Percentiles rank a stretch among this genome's conserved stretches.
Conservation (phyloP, 2,113 vertebrate species). For the Zosterops borbonicus region DNA sequence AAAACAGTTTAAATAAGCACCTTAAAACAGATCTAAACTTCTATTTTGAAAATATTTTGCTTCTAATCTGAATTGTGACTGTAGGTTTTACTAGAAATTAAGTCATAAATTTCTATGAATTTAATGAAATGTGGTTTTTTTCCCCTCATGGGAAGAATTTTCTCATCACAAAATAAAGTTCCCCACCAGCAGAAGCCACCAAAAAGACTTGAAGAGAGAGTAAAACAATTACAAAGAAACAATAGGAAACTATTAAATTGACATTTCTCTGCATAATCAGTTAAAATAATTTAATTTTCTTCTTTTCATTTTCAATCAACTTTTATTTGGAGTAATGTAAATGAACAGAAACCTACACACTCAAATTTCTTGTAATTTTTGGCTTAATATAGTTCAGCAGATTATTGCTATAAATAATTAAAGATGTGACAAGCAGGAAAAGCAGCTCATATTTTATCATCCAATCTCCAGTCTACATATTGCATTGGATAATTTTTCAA, state of each 20-base stretch:
- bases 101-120: neutral
- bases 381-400: conserved; percentile 2
- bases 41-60: neutral
- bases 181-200: neutral
- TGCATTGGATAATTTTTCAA: neutral
- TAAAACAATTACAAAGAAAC: neutral
- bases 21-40: neutral
- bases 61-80: neutral
- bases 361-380: conserved; percentile 11
- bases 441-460: neutral
- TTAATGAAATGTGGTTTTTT: neutral
- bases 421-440: neutral
- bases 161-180: neutral
- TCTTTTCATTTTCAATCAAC: conserved; percentile 27
- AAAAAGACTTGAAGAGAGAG: neutral
- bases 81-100: neutral
- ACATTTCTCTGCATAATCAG: neutral
- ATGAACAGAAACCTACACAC: neutral
- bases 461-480: neutral
- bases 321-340: conserved; percentile 15
- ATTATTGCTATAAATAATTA: conserved; percentile 36
- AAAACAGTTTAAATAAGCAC: neutral
- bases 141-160: neutral
- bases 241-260: neutral
- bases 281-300: conserved; percentile 22